phyloP scores from a whole-genome alignment of 2,888 invertebrate genomes.

The Zaprionus obscuricornis region DNA sequence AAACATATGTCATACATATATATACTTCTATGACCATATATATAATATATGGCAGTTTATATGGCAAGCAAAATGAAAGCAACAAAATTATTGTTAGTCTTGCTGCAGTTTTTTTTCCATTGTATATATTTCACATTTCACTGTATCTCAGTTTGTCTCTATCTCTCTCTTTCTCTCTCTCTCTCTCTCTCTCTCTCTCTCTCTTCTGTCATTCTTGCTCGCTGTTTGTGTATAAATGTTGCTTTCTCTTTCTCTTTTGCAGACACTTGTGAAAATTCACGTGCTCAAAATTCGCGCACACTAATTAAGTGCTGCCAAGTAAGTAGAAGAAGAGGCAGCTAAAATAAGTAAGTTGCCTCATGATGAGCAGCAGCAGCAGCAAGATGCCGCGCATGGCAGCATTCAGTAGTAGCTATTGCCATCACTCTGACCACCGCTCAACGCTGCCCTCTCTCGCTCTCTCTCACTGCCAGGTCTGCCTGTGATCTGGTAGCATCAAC shows the following conservation, averaged over 20 bases:
- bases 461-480: not conserved
- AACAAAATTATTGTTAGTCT: too few relatives aligned
- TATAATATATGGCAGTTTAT: too few relatives aligned
- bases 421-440: not conserved
- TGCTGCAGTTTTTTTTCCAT: not conserved
- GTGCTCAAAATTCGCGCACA: conserved; percentile 76
- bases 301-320: conserved; percentile 75
- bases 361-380: conserved; percentile 51
- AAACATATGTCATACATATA: too few relatives aligned
- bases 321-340: too few relatives aligned
- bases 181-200: not conserved
- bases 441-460: not conserved
- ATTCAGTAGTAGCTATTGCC: conserved; percentile 15
- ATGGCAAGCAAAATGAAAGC: too few relatives aligned
- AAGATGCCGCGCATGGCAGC: conserved; percentile 35
- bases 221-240: not conserved
- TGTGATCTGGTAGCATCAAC: conserved; percentile 53
- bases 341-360: conserved; percentile 70
- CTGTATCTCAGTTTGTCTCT: not conserved
- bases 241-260: conserved; percentile 14
- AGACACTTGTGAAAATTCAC: conserved; percentile 71
- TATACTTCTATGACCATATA: too few relatives aligned
- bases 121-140: not conserved
- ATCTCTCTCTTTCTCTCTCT: not conserved
- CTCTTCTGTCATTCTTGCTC: too few relatives aligned